Conservation (phyloP, 2,113 vertebrate genomes). For the Corythaeola cristata region DNA sequence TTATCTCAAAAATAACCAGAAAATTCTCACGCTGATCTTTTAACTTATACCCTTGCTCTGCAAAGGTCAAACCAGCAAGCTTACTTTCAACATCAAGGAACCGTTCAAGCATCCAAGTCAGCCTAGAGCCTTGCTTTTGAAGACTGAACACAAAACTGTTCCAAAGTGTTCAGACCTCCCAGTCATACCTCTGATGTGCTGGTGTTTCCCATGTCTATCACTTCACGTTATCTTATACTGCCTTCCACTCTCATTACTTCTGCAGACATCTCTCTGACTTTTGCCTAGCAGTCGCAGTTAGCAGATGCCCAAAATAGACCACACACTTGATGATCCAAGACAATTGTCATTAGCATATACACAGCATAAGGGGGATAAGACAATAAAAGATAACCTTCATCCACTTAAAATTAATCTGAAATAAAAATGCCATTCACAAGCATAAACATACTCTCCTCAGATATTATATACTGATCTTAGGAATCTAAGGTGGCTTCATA, state of each 20-base stretch:
- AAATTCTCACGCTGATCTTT: not conserved
- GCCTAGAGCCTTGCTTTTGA: not conserved
- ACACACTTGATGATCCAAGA: not conserved
- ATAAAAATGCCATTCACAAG: not conserved
- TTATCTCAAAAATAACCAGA: not conserved
- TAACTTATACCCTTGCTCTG: not conserved
- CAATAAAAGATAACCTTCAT: not conserved
- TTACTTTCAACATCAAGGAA: not conserved
- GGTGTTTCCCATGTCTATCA: not conserved
- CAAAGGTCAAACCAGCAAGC: not conserved
- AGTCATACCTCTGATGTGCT: not conserved
- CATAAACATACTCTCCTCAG: not conserved
- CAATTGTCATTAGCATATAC: not conserved
- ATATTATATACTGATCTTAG: not conserved
- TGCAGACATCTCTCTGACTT: not conserved
- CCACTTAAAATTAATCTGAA: not conserved
- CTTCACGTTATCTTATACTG: not conserved
- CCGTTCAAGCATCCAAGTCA: not conserved
- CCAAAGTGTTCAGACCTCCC: not conserved
- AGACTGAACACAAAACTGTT: not conserved
- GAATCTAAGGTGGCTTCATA: not conserved
- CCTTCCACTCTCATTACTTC: not conserved
- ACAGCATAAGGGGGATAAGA: not conserved
- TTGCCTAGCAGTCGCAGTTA: not conserved
- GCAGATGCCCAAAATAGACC: conserved; percentile 1